Evolutionary conservation across 92 coral and sea anemone species (phyloP).

Genomic region (Scolanthus callimorphus): DNA sequence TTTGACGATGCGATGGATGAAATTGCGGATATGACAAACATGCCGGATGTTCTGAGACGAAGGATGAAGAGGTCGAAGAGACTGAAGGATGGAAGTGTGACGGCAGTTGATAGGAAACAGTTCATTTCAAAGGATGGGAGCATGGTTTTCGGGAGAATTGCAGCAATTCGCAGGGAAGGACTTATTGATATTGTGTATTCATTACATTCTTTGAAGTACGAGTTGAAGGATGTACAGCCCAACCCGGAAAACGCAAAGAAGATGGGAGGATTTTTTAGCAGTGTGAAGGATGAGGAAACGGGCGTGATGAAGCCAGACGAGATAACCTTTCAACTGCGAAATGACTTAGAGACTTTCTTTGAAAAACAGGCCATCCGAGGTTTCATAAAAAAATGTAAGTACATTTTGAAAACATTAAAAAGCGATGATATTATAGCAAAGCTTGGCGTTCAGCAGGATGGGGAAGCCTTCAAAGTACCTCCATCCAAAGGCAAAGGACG

Average conservation of each 20-base stretch:
- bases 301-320: neutral
- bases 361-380: slow-evolving; percentile 27
- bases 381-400: slow-evolving; percentile 22
- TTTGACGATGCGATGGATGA: slow-evolving; percentile 19
- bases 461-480: neutral
- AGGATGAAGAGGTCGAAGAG: slow-evolving; percentile 12
- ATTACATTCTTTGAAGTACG: slow-evolving; percentile 20
- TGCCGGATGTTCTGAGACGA: slow-evolving; percentile 16
- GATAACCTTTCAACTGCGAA: slow-evolving; percentile 18
- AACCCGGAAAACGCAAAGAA: slow-evolving; percentile 11
- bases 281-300: slow-evolving; percentile 4
- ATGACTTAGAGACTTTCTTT: slow-evolving; percentile 25
- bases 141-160: slow-evolving; percentile 34
- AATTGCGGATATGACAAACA: slow-evolving; percentile 14
- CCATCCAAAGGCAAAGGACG: no score
- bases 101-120: slow-evolving; percentile 8
- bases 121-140: slow-evolving; percentile 19
- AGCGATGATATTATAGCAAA: neutral
- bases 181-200: slow-evolving; percentile 24
- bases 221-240: slow-evolving; percentile 5
- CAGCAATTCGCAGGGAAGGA: slow-evolving; percentile 17
- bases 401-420: slow-evolving; percentile 9
- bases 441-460: neutral
- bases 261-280: slow-evolving; percentile 1
- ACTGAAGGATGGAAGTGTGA: slow-evolving; percentile 11